phyloP scores from a whole-genome alignment of 1,140 invertebrate species.

The Trypoxylus dichotomus region DNA sequence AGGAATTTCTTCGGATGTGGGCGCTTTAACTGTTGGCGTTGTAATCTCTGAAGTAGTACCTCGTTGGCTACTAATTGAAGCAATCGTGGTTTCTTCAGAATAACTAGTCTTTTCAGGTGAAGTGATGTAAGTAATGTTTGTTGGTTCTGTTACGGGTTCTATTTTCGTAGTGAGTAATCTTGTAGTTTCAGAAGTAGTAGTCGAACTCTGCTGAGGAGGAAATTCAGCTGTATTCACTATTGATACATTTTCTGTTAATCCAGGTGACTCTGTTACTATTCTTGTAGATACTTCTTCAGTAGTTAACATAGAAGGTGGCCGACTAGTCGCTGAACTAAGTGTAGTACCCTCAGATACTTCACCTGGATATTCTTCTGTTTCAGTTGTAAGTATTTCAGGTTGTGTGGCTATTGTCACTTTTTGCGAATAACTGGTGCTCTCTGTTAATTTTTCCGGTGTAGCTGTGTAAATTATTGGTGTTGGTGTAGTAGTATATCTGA shows the following conservation, averaged over 20 bases:
- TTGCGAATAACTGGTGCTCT: no score
- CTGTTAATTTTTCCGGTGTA: no score
- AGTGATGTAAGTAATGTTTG: no score
- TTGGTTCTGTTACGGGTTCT: no score
- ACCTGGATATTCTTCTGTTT: constrained; percentile 34
- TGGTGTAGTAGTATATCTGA: no score
- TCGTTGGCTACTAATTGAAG: not conserved
- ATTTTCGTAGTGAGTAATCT: not conserved
- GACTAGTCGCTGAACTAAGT: constrained; percentile 33
- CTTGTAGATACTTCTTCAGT: not conserved
- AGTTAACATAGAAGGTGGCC: constrained; percentile 27
- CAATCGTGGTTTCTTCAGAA: not conserved
- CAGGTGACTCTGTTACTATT: not conserved
- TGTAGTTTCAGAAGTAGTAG: not conserved
- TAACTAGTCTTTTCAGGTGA: not conserved
- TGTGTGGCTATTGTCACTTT: no score
- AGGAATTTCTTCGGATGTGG: not conserved
- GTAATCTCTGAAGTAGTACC: not conserved
- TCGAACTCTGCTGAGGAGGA: no score
- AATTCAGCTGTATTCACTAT: not conserved
- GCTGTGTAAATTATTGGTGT: no score
- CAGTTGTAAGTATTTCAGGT: no score
- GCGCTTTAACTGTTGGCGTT: not conserved
- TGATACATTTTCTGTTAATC: not conserved
- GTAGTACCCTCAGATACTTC: not conserved